These are phyloP conservation scores for Epinephelus moara DNA, from an alignment of 2,113 vertebrate species.

Conservation along the genomic window DNA sequence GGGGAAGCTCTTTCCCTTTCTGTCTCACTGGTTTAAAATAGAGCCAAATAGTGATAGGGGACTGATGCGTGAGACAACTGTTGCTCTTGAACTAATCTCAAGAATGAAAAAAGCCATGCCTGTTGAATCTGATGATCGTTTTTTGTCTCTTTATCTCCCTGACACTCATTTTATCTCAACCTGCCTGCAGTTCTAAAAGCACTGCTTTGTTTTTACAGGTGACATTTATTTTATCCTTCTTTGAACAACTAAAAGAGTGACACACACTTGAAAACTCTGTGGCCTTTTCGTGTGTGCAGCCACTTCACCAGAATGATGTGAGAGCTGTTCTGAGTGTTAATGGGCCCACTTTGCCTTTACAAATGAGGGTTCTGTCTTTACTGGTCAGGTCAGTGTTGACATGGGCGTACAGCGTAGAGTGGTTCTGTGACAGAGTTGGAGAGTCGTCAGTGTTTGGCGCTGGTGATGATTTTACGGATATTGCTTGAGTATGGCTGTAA, in stretches of 20 bases:
- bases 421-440: conserved; percentile 35
- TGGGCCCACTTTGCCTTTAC: conserved; percentile 32
- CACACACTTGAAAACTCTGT: conserved; percentile 5
- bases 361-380: conserved; percentile 58
- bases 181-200: conserved; percentile 8
- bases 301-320: conserved; percentile 25
- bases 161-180: conserved; percentile 18
- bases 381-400: conserved; percentile 61
- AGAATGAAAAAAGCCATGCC: conserved; percentile 56
- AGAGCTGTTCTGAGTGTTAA: conserved; percentile 28
- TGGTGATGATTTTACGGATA: conserved; percentile 31
- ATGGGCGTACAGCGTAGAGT: conserved; percentile 19
- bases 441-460: conserved; percentile 34
- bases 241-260: conserved; percentile 11
- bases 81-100: conserved; percentile 57
- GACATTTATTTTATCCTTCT: conserved; percentile 20
- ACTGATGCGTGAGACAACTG: conserved; percentile 32
- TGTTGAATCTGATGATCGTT: conserved; percentile 1
- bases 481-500: conserved; percentile 62
- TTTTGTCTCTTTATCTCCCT: conserved; percentile 12
- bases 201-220: conserved; percentile 28
- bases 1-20: conserved; percentile 45
- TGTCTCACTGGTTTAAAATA: conserved; percentile 57
- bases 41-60: conserved; percentile 36
- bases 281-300: background rate